Percentiles rank a stretch among this genome's conserved stretches.
These are phyloP conservation scores for Poecilia velifera DNA, from an alignment of 2,797 vertebrate species.

Conservation along the genomic window DNA sequence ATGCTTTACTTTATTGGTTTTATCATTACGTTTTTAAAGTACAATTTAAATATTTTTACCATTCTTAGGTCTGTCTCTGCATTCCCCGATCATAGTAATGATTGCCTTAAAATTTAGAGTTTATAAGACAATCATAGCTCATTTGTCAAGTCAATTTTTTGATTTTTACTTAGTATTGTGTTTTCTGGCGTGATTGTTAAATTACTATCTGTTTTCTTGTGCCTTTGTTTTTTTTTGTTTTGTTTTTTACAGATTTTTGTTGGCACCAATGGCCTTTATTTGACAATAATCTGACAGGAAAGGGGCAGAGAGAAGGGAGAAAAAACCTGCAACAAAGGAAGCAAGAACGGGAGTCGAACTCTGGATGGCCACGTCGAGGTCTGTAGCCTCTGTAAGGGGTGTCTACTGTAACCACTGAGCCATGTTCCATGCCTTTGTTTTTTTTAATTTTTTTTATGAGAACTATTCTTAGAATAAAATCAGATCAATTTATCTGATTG, in stretches of 20 bases:
- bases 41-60: neutral
- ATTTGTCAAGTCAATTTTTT: neutral
- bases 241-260: neutral
- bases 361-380: neutral
- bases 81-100: neutral
- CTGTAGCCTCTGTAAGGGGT: neutral
- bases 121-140: neutral
- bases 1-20: neutral
- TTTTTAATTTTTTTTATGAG: neutral
- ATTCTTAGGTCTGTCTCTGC: neutral
- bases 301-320: too few relatives aligned
- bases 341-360: neutral
- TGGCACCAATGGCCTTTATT: neutral
- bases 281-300: neutral
- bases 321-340: neutral
- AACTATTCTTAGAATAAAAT: neutral
- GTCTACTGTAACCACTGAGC: neutral
- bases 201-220: neutral
- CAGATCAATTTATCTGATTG: neutral
- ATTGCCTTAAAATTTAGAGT: neutral
- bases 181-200: neutral
- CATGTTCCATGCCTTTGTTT: neutral
- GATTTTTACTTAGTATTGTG: neutral
- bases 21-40: neutral
- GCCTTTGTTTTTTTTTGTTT: neutral